Evolutionary conservation across 1,140 invertebrate genomes (phyloP), one percentile per base, ranked within the genome.

Genomic region (Thaumatotibia leucotreta): DNA sequence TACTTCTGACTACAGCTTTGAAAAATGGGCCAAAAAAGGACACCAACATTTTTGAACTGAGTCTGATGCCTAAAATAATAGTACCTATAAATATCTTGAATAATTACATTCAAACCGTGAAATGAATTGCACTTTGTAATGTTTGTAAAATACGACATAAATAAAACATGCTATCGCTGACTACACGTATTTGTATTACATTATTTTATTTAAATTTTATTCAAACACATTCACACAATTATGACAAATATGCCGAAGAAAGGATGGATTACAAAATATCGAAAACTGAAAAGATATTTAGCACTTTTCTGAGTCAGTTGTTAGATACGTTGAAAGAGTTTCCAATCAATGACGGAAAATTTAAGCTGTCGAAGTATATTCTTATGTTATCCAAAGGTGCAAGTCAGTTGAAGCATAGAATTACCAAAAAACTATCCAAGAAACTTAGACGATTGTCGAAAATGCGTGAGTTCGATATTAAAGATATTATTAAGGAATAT

Each of bases 401-500:
- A 17, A 17, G 20, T 17, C 11, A 45, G n/a, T 5, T 45, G 0
- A 45, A 45, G 20, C 9, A 20, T 45, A n/a, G 4, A 14, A 20
- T 20, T 45, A 11, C 39, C 8, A 45, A 45, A 20, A 45, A 45
- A 20, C 39, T 45, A 5, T 17, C 39, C 5, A 45, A 4, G 9
- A 45, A 20, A 45, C 17, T 45, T 8, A 45, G 39, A 17, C 17
- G 20, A 20, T 8, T 45, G 1, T 45, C 39, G 9, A 14, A 17
- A 20, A 17, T 8, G 17, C 39, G 39, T 20, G 39, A 20, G 17
- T 45, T 45, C 9, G 39, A 45, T 45, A 17, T 45, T 1, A 17
- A 2, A 45, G 39, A 45, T 20, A 45, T 45, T 14, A 20, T 45
- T 14, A 20, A 45, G 17, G 20, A 63, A 10, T 82, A 82, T 45